phyloP scores from a whole-genome alignment of 2,888 invertebrate genomes.

The Diaprepes abbreviatus region DNA sequence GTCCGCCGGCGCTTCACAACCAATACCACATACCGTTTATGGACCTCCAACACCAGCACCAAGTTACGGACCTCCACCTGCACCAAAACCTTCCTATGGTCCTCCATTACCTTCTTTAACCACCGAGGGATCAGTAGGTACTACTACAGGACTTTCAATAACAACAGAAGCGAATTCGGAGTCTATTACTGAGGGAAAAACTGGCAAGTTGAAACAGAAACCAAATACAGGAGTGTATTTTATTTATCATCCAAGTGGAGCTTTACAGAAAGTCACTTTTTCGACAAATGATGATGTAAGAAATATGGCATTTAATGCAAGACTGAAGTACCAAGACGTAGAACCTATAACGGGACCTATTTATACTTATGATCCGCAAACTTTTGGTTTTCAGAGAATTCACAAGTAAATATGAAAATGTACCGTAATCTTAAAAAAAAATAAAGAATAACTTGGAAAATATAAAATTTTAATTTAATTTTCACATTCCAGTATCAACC shows the following conservation, averaged over 20 bases:
- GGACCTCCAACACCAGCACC: constrained; percentile 35
- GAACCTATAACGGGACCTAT: constrained; percentile 76
- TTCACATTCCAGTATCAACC: too few species aligned
- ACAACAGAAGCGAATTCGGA: constrained; percentile 19
- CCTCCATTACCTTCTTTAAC: constrained; percentile 26
- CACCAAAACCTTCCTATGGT: constrained; percentile 39
- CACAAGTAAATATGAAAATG: background rate
- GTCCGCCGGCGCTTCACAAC: constrained; percentile 7
- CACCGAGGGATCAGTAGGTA: background rate
- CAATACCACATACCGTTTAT: constrained; percentile 26
- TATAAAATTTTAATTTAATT: too few species aligned
- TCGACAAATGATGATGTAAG: constrained; percentile 69
- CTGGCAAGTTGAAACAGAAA: constrained; percentile 3
- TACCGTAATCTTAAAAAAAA: too few species aligned
- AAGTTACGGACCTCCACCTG: constrained; percentile 29
- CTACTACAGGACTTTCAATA: constrained; percentile 13
- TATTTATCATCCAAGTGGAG: constrained; percentile 74
- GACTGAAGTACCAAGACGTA: constrained; percentile 74
- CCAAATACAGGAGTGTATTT: constrained; percentile 72
- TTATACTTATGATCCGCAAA: constrained; percentile 69
- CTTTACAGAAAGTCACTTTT: constrained; percentile 75
- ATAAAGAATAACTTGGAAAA: too few species aligned
- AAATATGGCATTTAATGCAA: constrained; percentile 77
- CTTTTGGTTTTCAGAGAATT: constrained; percentile 52
- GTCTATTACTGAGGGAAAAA: constrained; percentile 1